Evolutionary conservation across 2,888 invertebrate genomes (phyloP).

Genomic region (Trachelus iudaicus): DNA sequence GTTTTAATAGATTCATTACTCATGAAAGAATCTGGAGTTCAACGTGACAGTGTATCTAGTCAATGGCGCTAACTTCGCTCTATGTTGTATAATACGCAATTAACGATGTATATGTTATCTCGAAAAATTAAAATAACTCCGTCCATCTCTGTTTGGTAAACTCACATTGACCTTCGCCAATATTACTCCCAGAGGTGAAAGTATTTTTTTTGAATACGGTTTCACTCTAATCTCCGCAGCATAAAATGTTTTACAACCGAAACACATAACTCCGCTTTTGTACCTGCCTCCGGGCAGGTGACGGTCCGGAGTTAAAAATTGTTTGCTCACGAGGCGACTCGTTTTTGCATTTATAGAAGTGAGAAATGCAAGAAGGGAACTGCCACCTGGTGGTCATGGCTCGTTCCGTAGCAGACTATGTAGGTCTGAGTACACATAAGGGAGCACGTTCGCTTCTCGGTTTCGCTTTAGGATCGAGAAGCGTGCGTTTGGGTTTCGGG

Average conservation of each 20-base stretch:
- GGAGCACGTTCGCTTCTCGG: background rate
- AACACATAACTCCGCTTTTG: background rate
- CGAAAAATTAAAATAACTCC: background rate
- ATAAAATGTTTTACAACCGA: background rate
- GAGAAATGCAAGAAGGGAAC: background rate
- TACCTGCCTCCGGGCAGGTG: background rate
- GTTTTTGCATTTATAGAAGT: background rate
- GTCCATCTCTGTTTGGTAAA: background rate
- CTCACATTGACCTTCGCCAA: background rate
- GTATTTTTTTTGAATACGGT: background rate
- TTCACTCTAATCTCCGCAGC: background rate
- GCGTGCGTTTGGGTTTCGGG: background rate
- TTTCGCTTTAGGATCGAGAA: background rate
- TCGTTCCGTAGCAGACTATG: background rate
- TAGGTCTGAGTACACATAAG: background rate
- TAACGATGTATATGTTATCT: background rate
- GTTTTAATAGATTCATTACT: too few relatives aligned
- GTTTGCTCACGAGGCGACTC: background rate
- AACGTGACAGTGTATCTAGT: background rate
- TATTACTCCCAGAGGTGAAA: background rate
- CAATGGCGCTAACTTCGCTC: background rate
- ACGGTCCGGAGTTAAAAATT: background rate
- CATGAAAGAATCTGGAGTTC: too few relatives aligned
- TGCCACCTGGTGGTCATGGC: background rate
- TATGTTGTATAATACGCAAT: background rate